Percentiles rank a stretch among this genome's conserved stretches.
These are phyloP conservation scores for Globodera ellingtonae DNA, from an alignment of 1,140 invertebrate genomes.

Conservation along the genomic window DNA sequence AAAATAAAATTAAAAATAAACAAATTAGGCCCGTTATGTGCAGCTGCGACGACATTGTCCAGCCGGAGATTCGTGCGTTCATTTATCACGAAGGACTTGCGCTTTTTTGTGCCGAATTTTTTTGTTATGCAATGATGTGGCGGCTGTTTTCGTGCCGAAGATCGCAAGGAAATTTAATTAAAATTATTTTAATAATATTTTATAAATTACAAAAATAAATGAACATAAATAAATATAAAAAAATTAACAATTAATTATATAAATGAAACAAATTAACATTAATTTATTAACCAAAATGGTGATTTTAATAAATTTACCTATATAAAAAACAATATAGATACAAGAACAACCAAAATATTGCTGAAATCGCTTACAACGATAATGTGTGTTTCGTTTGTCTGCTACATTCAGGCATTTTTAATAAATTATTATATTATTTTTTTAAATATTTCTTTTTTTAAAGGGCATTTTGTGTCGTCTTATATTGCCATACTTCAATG, in stretches of 20 bases:
- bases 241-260: neutral
- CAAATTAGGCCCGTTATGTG: conserved; percentile 17
- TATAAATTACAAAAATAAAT: neutral
- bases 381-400: conserved; percentile 14
- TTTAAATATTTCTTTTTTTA: too few relatives aligned
- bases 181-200: neutral
- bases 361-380: conserved; percentile 1
- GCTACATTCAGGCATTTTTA: conserved; percentile 10
- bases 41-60: conserved; percentile 10
- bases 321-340: neutral
- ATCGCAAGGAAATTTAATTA: conserved; percentile 7
- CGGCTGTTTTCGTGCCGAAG: conserved; percentile 14
- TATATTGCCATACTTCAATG: too few relatives aligned
- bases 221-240: neutral
- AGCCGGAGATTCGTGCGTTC: conserved; percentile 2
- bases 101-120: conserved; percentile 18
- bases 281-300: neutral
- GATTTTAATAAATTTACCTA: neutral
- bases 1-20: neutral
- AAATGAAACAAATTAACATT: neutral
- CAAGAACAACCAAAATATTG: neutral
- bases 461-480: too few relatives aligned
- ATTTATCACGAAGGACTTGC: conserved; percentile 19
- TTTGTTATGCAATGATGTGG: conserved; percentile 19
- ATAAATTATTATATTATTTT: too few relatives aligned